Percentiles rank a stretch among this genome's conserved stretches.
Evolutionary conservation across 2,797 vertebrate species (phyloP).

Genomic region (Diplodus puntazzo): DNA sequence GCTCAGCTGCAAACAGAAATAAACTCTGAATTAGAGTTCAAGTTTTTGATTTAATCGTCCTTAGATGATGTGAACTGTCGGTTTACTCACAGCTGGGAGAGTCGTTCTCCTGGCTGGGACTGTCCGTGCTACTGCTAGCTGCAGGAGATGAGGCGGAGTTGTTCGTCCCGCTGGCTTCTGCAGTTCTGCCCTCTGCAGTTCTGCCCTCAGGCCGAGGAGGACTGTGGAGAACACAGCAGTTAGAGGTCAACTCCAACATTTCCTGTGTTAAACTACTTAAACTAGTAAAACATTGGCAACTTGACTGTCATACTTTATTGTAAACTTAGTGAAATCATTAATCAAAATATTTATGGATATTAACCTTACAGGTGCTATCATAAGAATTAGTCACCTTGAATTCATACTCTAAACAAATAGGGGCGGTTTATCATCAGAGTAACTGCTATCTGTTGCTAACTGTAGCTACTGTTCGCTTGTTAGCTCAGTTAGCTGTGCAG

Average conservation of each 20-base stretch:
- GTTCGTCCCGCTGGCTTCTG: constrained; percentile 55
- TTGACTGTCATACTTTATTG: not conserved
- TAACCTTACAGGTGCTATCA: too few relatives aligned
- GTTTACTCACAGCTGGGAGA: constrained; percentile 65
- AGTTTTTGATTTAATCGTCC: too few relatives aligned
- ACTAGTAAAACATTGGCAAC: not conserved
- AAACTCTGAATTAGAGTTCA: too few relatives aligned
- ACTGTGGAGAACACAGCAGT: constrained; percentile 59
- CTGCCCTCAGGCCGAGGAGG: constrained; percentile 77
- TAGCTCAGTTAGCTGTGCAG: too few relatives aligned
- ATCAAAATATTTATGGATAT: too few relatives aligned
- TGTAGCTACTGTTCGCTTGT: too few relatives aligned
- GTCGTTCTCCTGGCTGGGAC: constrained; percentile 53
- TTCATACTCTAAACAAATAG: too few relatives aligned
- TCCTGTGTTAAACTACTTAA: not conserved
- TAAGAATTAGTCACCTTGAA: too few relatives aligned
- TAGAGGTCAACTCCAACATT: not conserved
- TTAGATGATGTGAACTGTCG: not conserved
- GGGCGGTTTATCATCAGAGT: too few relatives aligned
- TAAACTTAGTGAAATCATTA: not conserved
- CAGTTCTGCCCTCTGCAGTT: constrained; percentile 54
- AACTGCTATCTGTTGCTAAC: too few relatives aligned
- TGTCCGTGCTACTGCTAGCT: constrained; percentile 49
- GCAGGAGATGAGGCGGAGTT: constrained; percentile 43
- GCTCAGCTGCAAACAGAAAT: constrained; percentile 52